A percentile compares a stretch with the other conserved stretches of the same genome.
Evolutionary conservation across 2,797 vertebrate genomes (phyloP).

Genomic region (Acanthornis magna): DNA sequence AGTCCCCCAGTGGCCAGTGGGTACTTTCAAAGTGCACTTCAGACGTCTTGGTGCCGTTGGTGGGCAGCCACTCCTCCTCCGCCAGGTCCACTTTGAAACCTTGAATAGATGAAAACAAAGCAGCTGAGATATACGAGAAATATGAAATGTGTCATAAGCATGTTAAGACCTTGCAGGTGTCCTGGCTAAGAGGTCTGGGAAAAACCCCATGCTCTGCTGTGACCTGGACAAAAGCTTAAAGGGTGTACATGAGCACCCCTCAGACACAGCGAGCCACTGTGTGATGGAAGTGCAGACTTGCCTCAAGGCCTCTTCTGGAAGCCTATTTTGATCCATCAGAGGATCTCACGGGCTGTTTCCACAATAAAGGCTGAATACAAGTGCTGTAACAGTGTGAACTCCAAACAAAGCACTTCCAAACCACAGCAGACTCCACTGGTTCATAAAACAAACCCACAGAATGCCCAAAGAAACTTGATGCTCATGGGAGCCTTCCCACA

Average conservation of each 20-base stretch:
- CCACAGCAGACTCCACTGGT: background rate
- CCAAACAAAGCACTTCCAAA: background rate
- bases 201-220: background rate
- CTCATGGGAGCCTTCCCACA: background rate
- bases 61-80: constrained; percentile 80
- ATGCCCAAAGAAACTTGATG: background rate
- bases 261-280: background rate
- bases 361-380: background rate
- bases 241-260: background rate
- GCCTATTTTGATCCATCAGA: background rate
- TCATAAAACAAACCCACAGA: background rate
- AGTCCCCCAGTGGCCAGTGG: too few relatives aligned
- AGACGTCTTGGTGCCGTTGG: too few relatives aligned
- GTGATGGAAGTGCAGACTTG: background rate
- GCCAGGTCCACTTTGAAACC: constrained; percentile 85
- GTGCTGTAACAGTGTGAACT: background rate
- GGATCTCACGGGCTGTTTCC: background rate
- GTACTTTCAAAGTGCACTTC: too few relatives aligned
- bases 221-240: background rate
- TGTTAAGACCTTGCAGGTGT: fast-evolving
- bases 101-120: constrained; percentile 43
- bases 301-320: background rate
- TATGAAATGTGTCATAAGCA: background rate
- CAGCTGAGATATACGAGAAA: background rate
- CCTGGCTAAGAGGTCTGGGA: background rate